phyloP scores from a whole-genome alignment of 2,797 vertebrate species.

The Glossophaga mutica region DNA sequence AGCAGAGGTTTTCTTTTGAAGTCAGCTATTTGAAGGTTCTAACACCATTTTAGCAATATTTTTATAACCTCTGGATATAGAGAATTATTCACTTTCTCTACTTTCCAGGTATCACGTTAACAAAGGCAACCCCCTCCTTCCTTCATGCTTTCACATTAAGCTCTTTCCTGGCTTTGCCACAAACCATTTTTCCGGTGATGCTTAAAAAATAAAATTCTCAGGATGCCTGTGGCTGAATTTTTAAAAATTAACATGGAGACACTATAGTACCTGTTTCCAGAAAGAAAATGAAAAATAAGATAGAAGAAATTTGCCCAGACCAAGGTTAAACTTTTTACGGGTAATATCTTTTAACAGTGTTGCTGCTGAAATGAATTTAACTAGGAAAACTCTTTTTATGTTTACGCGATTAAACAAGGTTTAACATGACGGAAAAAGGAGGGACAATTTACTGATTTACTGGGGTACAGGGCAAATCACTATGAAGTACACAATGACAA shows the following conservation, averaged over 20 bases:
- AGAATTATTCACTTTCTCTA: not conserved
- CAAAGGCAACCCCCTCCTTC: not conserved
- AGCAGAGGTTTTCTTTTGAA: not conserved
- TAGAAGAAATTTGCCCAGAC: not conserved
- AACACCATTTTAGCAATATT: not conserved
- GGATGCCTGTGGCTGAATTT: not conserved
- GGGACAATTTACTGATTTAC: not conserved
- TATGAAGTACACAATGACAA: not conserved
- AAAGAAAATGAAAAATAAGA: slow-evolving; percentile 34
- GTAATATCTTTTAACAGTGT: slow-evolving; percentile 6
- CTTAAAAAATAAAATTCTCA: not conserved
- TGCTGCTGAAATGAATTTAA: slow-evolving; percentile 52
- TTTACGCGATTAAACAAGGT: slow-evolving; percentile 23
- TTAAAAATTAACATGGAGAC: not conserved
- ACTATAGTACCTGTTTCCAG: slow-evolving; percentile 17
- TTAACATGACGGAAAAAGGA: not conserved
- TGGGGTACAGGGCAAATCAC: not conserved
- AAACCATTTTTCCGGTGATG: not conserved
- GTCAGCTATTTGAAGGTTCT: not conserved
- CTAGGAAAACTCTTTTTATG: slow-evolving; percentile 22
- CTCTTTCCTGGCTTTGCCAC: not conserved
- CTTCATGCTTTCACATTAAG: not conserved
- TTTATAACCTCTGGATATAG: not conserved
- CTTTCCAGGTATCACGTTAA: not conserved
- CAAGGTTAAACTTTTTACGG: not conserved